A percentile compares a stretch with the other conserved stretches of the same genome.
Evolutionary conservation across 2,113 vertebrate genomes (phyloP).

Genomic region (Halichoerus grypus): DNA sequence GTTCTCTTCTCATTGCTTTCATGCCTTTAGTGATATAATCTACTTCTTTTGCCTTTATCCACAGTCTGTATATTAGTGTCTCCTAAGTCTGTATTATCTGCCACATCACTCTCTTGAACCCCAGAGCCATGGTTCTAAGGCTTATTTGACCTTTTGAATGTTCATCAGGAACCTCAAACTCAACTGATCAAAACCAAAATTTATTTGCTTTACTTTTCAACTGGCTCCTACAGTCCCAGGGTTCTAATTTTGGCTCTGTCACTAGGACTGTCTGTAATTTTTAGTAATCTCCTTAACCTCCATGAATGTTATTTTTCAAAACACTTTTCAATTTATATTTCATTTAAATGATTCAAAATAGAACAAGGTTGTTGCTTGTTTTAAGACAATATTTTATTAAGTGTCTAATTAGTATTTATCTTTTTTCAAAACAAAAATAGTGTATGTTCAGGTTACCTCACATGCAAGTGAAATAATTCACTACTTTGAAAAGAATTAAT

Average conservation of each 20-base stretch:
- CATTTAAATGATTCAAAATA: background rate
- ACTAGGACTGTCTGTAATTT: background rate
- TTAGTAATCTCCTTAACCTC: background rate
- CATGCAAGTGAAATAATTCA: background rate
- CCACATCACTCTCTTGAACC: rapidly evolving
- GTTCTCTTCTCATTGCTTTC: background rate
- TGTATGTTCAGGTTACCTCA: background rate
- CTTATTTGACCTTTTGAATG: background rate
- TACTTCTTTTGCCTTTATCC: background rate
- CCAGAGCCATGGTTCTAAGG: background rate
- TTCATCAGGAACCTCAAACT: background rate
- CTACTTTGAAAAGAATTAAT: conserved; percentile 44
- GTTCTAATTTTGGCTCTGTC: background rate
- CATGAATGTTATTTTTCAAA: background rate
- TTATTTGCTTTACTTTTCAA: background rate
- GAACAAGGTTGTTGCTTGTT: background rate
- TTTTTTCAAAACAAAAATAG: background rate
- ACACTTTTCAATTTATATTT: background rate
- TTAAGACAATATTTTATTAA: conserved; percentile 44
- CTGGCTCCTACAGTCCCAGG: background rate
- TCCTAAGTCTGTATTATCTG: background rate
- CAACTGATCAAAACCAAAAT: background rate
- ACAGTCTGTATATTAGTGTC: background rate
- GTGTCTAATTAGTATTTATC: background rate
- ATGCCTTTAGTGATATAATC: background rate